Evolutionary conservation across 2,113 vertebrate species (phyloP).

Genomic region (Brachypodius melanocephalos): DNA sequence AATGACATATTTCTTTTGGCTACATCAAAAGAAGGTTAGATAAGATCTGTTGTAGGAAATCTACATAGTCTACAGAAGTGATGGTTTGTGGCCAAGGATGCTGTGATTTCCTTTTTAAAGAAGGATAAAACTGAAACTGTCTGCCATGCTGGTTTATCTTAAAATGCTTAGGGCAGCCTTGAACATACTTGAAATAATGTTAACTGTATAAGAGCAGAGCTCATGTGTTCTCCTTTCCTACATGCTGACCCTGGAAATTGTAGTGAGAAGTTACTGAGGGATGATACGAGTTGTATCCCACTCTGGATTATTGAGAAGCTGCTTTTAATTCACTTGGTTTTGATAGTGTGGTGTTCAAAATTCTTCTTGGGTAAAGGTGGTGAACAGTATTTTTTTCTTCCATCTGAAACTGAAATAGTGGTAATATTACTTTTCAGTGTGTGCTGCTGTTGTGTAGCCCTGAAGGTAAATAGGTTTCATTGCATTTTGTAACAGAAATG

Average conservation of each 20-base stretch:
- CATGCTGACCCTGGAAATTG: neutral
- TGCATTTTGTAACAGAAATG: neutral
- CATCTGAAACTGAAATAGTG: neutral
- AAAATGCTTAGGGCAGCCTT: slow-evolving; percentile 5
- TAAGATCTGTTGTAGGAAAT: slow-evolving; percentile 50
- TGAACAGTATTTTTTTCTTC: neutral
- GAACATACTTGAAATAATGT: slow-evolving; percentile 7
- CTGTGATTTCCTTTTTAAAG: slow-evolving; percentile 14
- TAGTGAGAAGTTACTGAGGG: neutral
- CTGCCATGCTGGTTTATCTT: neutral
- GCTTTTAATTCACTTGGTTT: neutral
- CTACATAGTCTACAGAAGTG: neutral
- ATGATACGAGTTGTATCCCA: neutral
- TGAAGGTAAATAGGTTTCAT: neutral
- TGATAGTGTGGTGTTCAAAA: neutral
- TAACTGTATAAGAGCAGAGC: neutral
- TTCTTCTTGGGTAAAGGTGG: neutral
- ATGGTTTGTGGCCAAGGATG: slow-evolving; percentile 6
- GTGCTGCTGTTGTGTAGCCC: neutral
- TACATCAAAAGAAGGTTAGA: slow-evolving; percentile 47
- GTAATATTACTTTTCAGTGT: neutral
- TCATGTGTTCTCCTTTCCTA: slow-evolving; percentile 28
- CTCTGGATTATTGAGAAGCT: slow-evolving; percentile 15
- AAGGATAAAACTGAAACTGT: neutral
- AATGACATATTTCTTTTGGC: slow-evolving; percentile 27